Percentiles rank a stretch among this genome's conserved stretches.
phyloP scores from a whole-genome alignment of 2,113 vertebrate species.

The Cynopterus brachyotis region DNA sequence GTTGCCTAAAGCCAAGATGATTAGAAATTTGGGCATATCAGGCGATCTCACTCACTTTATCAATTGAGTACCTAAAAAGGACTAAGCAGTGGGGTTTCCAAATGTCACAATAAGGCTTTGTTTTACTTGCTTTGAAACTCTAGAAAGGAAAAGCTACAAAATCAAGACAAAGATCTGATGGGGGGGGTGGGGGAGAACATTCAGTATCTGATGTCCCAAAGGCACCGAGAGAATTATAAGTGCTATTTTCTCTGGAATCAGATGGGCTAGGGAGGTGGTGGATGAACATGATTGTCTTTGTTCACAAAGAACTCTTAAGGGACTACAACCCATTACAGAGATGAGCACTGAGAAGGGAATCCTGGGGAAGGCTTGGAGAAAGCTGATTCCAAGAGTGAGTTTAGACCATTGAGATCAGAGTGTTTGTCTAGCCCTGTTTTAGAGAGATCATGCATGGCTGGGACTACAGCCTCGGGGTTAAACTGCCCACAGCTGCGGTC shows the following conservation, averaged over 20 bases:
- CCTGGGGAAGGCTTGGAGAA: neutral
- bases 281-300: constrained; percentile 22
- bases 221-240: neutral
- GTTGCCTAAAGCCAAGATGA: constrained; percentile 28
- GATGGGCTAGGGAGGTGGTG: neutral
- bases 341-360: neutral
- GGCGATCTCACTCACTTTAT: constrained; percentile 13
- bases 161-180: constrained; percentile 59
- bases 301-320: constrained; percentile 57
- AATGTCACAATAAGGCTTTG: constrained; percentile 61
- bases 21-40: neutral
- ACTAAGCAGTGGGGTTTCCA: neutral
- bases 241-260: constrained; percentile 52
- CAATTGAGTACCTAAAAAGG: neutral
- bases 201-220: constrained; percentile 43
- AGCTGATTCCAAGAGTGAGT: constrained; percentile 11
- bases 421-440: constrained; percentile 6
- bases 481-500: neutral
- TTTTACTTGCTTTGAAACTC: constrained; percentile 62
- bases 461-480: neutral
- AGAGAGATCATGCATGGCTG: neutral
- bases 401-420: neutral
- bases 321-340: constrained; percentile 50
- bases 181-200: constrained; percentile 2
- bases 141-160: constrained; percentile 53